phyloP scores from a whole-genome alignment of 2,113 vertebrate genomes.

The Cynopterus brachyotis region DNA sequence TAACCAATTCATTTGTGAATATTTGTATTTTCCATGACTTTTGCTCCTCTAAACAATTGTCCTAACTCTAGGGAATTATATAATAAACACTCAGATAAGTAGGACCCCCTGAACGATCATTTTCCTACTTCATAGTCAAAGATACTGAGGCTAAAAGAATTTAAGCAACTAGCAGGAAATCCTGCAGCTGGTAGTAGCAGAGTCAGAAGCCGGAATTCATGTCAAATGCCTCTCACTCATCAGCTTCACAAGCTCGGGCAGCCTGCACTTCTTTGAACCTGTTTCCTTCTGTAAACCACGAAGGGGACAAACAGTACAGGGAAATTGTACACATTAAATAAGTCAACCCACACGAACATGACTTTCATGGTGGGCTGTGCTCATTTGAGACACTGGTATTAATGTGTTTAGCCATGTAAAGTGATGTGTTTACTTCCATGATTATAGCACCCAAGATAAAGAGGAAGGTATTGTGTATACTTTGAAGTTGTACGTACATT shows the following conservation, averaged over 20 bases:
- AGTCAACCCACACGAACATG: neutral
- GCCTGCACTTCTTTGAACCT: neutral
- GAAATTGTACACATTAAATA: neutral
- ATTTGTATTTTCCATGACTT: neutral
- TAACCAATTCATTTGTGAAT: neutral
- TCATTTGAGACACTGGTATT: neutral
- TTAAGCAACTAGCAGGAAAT: neutral
- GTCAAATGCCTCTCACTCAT: neutral
- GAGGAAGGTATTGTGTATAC: neutral
- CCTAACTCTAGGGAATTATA: neutral
- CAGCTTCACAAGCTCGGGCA: neutral
- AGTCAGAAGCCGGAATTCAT: neutral
- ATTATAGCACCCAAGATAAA: neutral
- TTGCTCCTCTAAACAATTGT: neutral
- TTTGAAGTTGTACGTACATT: neutral
- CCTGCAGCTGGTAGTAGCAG: neutral
- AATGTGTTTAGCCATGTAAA: neutral
- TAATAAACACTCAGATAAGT: neutral
- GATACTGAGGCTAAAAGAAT: neutral
- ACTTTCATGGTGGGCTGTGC: neutral
- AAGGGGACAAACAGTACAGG: neutral
- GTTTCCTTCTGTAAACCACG: neutral
- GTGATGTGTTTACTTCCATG: neutral
- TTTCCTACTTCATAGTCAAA: neutral
- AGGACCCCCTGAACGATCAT: neutral